Percentiles rank a stretch among this genome's conserved stretches.
phyloP scores from a whole-genome alignment of 2,888 invertebrate species.

The Meloe dianella region DNA sequence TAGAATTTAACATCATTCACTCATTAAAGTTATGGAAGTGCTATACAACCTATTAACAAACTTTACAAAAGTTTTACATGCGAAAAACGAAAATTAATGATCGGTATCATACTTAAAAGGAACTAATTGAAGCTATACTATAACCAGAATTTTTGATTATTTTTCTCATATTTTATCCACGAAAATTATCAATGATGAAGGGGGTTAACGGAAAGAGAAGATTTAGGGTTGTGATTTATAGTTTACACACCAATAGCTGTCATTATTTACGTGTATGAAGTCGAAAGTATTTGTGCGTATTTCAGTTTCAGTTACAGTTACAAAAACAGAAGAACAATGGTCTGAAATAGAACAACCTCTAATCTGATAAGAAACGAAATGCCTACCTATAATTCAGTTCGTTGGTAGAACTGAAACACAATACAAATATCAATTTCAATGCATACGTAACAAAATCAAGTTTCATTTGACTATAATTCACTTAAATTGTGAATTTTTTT shows the following conservation, averaged over 20 bases:
- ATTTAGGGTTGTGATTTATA: constrained; percentile 4
- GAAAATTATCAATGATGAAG: constrained; percentile 3
- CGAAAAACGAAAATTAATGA: constrained; percentile 5
- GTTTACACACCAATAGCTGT: constrained; percentile 6
- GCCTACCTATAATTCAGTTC: neutral
- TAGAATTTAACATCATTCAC: constrained; percentile 2
- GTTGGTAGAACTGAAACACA: neutral
- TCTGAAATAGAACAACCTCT: constrained; percentile 2
- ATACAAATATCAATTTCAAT: neutral
- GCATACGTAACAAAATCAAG: neutral
- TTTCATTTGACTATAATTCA: neutral
- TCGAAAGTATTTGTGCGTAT: neutral
- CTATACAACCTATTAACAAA: neutral
- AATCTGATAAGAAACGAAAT: constrained; percentile 6
- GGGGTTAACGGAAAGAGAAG: neutral
- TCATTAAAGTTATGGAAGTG: neutral
- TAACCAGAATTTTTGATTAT: neutral
- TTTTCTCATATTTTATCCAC: neutral
- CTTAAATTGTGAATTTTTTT: neutral
- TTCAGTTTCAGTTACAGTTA: neutral
- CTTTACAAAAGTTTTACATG: constrained; percentile 1
- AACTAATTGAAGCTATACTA: neutral
- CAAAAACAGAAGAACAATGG: neutral
- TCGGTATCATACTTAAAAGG: neutral
- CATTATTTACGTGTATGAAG: neutral